A percentile compares a stretch with the other conserved stretches of the same genome.
These are phyloP conservation scores for Holocentrus rufus DNA, from an alignment of 2,797 vertebrate genomes.

Conservation along the genomic window DNA sequence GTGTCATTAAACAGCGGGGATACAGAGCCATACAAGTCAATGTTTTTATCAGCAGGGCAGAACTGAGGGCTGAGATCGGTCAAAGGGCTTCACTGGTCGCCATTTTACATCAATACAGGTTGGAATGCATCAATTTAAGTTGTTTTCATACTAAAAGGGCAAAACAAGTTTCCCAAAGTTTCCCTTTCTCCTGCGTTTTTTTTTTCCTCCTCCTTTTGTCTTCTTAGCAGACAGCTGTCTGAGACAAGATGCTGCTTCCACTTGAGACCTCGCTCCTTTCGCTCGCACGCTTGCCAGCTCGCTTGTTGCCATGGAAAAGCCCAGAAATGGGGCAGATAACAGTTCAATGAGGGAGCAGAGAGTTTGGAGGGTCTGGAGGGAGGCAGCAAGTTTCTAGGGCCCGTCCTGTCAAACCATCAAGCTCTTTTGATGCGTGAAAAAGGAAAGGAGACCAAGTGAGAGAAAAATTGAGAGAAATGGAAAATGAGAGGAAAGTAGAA, in stretches of 20 bases:
- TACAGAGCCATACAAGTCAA: neutral
- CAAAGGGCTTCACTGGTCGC: slow-evolving; percentile 16
- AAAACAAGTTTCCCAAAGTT: slow-evolving; percentile 71
- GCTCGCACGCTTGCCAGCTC: slow-evolving; percentile 67
- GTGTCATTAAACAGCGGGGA: slow-evolving; percentile 6
- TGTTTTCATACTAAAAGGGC: slow-evolving; percentile 55
- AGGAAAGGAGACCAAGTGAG: slow-evolving; percentile 50
- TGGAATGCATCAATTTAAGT: slow-evolving; percentile 45
- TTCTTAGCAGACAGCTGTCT: slow-evolving; percentile 79
- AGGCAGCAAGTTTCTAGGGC: slow-evolving; percentile 74
- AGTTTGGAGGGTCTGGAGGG: slow-evolving; percentile 77
- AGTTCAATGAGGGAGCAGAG: slow-evolving; percentile 81
- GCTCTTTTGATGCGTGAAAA: slow-evolving; percentile 78
- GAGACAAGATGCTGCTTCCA: slow-evolving; percentile 76
- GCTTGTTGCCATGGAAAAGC: slow-evolving; percentile 81
- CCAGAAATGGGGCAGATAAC: slow-evolving; percentile 82
- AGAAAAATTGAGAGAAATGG: slow-evolving; percentile 38
- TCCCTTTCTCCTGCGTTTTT: slow-evolving; percentile 38
- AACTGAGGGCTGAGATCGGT: slow-evolving; percentile 13
- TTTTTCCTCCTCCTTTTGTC: slow-evolving; percentile 51
- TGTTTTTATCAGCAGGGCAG: neutral
- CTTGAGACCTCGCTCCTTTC: slow-evolving; percentile 76
- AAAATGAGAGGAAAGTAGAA: slow-evolving; percentile 30
- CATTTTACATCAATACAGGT: slow-evolving; percentile 23
- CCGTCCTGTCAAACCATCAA: slow-evolving; percentile 82